A percentile compares a stretch with the other conserved stretches of the same genome.
Conservation (phyloP, 2,888 invertebrate species). For the Drosophila affinis region DNA sequence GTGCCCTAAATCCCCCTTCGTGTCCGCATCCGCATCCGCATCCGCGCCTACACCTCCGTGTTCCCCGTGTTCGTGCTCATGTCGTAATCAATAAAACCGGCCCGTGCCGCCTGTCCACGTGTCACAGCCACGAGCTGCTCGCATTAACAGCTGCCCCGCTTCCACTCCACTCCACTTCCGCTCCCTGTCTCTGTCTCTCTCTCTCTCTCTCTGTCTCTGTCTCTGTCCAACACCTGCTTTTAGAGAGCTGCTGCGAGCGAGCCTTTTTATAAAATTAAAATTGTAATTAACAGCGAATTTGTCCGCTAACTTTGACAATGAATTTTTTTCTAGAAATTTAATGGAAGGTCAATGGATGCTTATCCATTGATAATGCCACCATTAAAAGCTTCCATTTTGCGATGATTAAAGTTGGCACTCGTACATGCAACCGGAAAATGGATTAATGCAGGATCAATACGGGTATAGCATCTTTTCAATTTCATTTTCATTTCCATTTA, state of each 20-base stretch:
- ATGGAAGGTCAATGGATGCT: constrained; percentile 32
- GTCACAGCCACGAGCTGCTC: constrained; percentile 26
- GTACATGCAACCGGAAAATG: background rate
- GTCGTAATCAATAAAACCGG: constrained; percentile 53
- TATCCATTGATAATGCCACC: background rate
- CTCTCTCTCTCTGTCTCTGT: too few species aligned
- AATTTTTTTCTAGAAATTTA: constrained; percentile 52
- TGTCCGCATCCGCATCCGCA: background rate
- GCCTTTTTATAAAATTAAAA: constrained; percentile 61
- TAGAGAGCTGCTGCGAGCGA: constrained; percentile 30
- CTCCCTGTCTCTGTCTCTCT: too few species aligned
- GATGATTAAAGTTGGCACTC: constrained; percentile 7
- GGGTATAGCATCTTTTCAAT: background rate
- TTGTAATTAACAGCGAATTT: constrained; percentile 46
- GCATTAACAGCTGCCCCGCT: constrained; percentile 29
- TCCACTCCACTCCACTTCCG: background rate
- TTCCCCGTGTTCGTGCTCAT: constrained; percentile 31
- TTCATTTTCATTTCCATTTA: background rate
- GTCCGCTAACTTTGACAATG: constrained; percentile 55
- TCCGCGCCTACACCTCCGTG: background rate
- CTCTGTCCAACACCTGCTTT: background rate
- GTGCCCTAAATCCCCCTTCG: background rate
- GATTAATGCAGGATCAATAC: constrained; percentile 3
- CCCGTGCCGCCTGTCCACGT: constrained; percentile 29
- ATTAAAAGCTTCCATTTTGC: constrained; percentile 4